These are phyloP conservation scores for Leptinotarsa texana DNA, from an alignment of 1,140 invertebrate genomes.

Conservation along the genomic window DNA sequence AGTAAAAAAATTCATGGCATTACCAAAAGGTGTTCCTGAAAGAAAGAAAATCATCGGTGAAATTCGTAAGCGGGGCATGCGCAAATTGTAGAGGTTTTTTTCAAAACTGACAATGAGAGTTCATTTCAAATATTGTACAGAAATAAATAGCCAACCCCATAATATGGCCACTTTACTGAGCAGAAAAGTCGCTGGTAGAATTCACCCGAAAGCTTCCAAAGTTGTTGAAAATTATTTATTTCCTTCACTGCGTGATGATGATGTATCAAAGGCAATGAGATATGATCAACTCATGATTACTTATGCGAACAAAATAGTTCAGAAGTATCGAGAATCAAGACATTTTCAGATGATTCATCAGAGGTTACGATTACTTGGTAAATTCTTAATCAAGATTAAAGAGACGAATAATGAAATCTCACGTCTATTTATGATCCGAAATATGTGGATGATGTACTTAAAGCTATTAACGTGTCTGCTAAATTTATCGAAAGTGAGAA, in stretches of 20 bases:
- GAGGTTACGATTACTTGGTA: conserved; percentile 11
- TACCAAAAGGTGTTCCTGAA: conserved; percentile 9
- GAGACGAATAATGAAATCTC: conserved; percentile 12
- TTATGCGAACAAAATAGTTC: conserved; percentile 24
- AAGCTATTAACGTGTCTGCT: conserved; percentile 11
- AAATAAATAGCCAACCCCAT: neutral
- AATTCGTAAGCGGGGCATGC: conserved; percentile 19
- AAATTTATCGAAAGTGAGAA: neutral
- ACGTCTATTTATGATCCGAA: conserved; percentile 26
- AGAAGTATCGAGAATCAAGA: conserved; percentile 18
- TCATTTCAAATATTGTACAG: conserved; percentile 17
- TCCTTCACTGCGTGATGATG: conserved; percentile 13
- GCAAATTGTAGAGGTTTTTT: conserved; percentile 16
- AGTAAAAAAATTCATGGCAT: conserved; percentile 20
- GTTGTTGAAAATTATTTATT: conserved; percentile 9
- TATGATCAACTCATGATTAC: conserved; percentile 7
- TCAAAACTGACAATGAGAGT: conserved; percentile 13
- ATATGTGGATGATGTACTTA: conserved; percentile 5
- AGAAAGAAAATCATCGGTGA: conserved; percentile 14
- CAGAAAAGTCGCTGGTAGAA: neutral
- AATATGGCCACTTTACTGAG: neutral
- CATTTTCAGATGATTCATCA: conserved; percentile 25
- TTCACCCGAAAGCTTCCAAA: neutral
- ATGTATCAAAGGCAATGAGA: neutral
- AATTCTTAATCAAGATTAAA: conserved; percentile 11